Base-by-base conservation (phyloP, 2,888 invertebrate genomes). In the Drosophila kokeensis region DNA sequence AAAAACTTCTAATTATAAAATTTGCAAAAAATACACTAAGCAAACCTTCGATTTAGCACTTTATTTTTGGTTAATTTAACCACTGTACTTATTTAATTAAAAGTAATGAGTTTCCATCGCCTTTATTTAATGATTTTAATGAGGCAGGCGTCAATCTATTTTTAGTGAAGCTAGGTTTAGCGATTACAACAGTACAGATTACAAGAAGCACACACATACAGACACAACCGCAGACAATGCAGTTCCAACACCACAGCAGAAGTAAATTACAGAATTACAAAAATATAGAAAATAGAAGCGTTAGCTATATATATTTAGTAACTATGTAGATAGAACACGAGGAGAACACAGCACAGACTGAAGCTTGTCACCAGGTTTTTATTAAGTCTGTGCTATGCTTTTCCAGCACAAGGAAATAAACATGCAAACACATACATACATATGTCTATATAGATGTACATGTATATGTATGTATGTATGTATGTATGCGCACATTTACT, bases 171-270 rank as follows among this genome's bases (percentile, higher is more conserved):
- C 55, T 62, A 29, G 50, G n/a, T 62, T 48, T 38, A 52, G 52
- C 36, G 72, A 76, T 81, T 50, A 68, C 62, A 76, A 27, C n/a
- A 13, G 48, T 24, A 18, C 10, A 76, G 58, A 63, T 69, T 59
- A 58, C 27, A 34, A 11, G 40, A 52, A 49, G 38, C 57, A 62
- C 32, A 66, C 38, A 53, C 30, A 60, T n/a, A 38, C 50, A 70
- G 55, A 53, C 77, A 64, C 76, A 87, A 73, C 71, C 21, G 72
- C 63, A 81, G 60, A 63, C 69, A 75, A 82, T 72, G 45, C 79
- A 82, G 88, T 89, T 84, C 81, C 71, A 84, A 84, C 89, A 84
- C 79, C 83, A 84, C 87, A 84, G 82, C 76, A 75, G 60, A 76
- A 79, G 70, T 55, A 80, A 65, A 54, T 69, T 48, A 21, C 21